Percentiles rank a stretch among this genome's conserved stretches.
These are phyloP conservation scores for Pitta sordida DNA, from an alignment of 2,113 vertebrate genomes.

Conservation along the genomic window DNA sequence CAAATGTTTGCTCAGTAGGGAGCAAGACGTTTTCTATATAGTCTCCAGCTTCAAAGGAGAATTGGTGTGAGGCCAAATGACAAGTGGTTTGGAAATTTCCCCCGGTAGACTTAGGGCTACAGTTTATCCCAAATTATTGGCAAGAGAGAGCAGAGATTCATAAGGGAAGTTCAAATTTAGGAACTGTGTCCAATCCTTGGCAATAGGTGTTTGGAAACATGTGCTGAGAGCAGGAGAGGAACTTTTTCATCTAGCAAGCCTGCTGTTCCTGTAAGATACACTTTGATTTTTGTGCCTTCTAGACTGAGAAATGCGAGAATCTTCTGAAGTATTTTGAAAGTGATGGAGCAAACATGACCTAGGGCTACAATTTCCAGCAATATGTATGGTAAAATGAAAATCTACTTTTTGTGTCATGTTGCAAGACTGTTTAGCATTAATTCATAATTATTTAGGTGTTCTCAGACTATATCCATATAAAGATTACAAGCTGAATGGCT, in stretches of 20 bases:
- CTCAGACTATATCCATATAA: not conserved
- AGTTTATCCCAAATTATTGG: constrained; percentile 11
- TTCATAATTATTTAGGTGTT: not conserved
- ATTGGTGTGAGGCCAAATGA: constrained; percentile 36
- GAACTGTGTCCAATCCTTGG: not conserved
- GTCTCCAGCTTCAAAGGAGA: constrained; percentile 33
- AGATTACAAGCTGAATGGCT: not conserved
- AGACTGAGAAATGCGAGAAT: not conserved
- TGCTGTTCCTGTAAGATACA: not conserved
- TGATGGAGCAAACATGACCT: not conserved
- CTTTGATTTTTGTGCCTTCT: not conserved
- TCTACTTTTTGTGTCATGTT: not conserved
- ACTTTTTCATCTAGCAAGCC: not conserved
- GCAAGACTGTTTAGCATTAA: not conserved
- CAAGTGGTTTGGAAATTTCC: constrained; percentile 26
- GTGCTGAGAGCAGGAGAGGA: not conserved
- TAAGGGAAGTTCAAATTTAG: not conserved
- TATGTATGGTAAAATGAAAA: not conserved
- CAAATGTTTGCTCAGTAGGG: constrained; percentile 48
- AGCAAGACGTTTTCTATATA: constrained; percentile 16
- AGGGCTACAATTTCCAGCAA: not conserved
- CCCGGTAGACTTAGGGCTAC: not conserved
- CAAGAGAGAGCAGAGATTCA: not conserved
- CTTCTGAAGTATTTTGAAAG: not conserved
- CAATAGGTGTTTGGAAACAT: not conserved